Base-by-base conservation (phyloP, 2,113 vertebrate genomes). In the Oenanthe melanoleuca region DNA sequence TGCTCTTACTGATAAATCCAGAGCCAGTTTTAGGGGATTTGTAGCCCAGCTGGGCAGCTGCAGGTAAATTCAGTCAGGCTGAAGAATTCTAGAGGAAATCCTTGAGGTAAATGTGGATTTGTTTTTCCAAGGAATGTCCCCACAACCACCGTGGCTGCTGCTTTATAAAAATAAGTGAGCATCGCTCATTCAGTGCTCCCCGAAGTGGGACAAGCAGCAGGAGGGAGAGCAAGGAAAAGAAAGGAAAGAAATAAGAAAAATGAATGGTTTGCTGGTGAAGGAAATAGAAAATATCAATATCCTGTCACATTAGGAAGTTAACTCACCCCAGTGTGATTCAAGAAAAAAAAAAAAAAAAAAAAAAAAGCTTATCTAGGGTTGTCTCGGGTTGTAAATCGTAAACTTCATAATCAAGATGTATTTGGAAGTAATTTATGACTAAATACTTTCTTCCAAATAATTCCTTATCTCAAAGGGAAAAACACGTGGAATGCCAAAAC, bases 181-280 rank as follows among this genome's bases (percentile, higher is more conserved):
- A 18, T 24, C 1, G 0, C 59, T 49, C 31, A 38, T 10, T 55
- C 0, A 0, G 4, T 26, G 26, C 31, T 72, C 6, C 12, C 7
- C 23, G 12, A 28, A 72, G 24, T 37, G 14, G 44, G 12, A 26
- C 14, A 19, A 11, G 3, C 55, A 29, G 60, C 18, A 49, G 13
- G 26, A 64, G 38, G 23, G 25, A 19, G 42, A 47, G n/a, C 8
- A 15, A 26, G 70, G 26, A 26, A 38, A 20, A 17, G n/a, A n/a
- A 11, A 47, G 15, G 25, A 63, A 14, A 34, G 49, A 83, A 42
- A 14, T 4, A 13, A 31, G 63, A 21, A 37, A 56, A 69, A 42
- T 8, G 4, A 63, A 33, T 20, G 18, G 22, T 49, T 49, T 9
- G 3, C 18, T 42, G 7, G 21, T 26, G 63, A 23, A 61, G 11